Base-by-base conservation (phyloP, 2,888 invertebrate genomes). In the Pteria penguin region DNA sequence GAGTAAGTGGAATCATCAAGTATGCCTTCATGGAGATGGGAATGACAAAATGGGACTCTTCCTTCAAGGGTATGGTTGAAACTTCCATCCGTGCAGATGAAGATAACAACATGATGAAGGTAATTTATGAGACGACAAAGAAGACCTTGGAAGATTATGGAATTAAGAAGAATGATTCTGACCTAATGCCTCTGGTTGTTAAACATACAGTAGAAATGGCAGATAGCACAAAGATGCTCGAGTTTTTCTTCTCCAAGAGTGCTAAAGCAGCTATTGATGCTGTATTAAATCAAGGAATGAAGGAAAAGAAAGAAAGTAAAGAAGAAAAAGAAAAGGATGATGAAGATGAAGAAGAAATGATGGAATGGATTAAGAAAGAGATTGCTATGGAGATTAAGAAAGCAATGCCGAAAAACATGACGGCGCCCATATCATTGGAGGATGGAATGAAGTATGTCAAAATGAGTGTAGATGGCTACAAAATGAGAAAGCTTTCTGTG, bases 361-460 rank as follows among this genome's bases (percentile, higher is more conserved):
- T 61, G 60, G 68, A 55, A 2, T 62, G 55, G 62, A 69, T 69
- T 29, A 32, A 63, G 32, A 52, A 33, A n/a, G 74, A 69, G 57
- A 11, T 74, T 4, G 68, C 62, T 5, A 29, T 29, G 24, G 62
- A 52, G 52, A 32, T 68, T 3, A 62, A 32, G 27, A 60, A 62
- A 3, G 62, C 57, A 62, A 36, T 68, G 32, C 62, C 67, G 22
- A 55, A 68, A n/a, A 62, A 55, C 18, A 63, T 54, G 5, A 45
- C 55, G 31, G 61, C 52, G n/a, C n/a, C 31, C 26, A 45, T 2
- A 1, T 55, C 55, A 2, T 29, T 57, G 45, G 68, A 68, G 14
- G 29, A 55, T 18, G 32, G 57, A 22, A 68, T 68, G 22, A 24
- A 31, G 24, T 57, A 55, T 52, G n/a, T 68, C 24, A 60, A 32